A percentile compares a stretch with the other conserved stretches of the same genome.
These are phyloP conservation scores for Euwallacea fornicatus DNA, from an alignment of 1,140 invertebrate species.

Conservation along the genomic window DNA sequence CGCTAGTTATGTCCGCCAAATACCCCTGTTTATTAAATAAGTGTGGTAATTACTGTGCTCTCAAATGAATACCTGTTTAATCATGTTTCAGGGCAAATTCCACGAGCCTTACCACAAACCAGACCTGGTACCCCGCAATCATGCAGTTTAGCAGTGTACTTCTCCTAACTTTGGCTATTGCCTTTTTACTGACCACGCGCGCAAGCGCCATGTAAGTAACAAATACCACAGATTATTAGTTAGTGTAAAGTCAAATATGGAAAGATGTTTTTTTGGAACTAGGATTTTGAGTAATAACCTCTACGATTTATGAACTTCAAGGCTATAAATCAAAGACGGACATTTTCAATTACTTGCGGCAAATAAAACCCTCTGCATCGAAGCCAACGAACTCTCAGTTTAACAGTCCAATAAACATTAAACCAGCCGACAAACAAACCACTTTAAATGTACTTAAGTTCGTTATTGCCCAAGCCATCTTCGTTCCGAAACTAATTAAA, in stretches of 20 bases:
- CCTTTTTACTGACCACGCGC: background rate
- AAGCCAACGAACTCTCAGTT: background rate
- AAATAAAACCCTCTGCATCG: background rate
- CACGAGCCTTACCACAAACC: conserved; percentile 26
- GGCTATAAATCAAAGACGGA: background rate
- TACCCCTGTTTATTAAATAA: background rate
- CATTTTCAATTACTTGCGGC: background rate
- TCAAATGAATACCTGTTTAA: background rate
- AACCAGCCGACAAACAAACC: background rate
- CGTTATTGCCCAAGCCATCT: background rate
- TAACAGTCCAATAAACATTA: conserved; percentile 2
- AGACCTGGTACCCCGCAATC: background rate
- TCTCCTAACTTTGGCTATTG: background rate
- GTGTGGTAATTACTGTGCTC: background rate
- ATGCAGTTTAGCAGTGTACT: conserved; percentile 10
- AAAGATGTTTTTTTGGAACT: too few relatives aligned
- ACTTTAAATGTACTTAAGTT: conserved; percentile 9
- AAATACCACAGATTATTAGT: too few relatives aligned
- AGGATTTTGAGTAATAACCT: too few relatives aligned
- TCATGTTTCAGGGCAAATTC: conserved; percentile 17
- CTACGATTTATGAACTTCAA: too few relatives aligned
- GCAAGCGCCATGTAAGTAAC: conserved; percentile 15
- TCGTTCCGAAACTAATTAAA: background rate
- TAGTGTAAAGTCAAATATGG: too few relatives aligned
- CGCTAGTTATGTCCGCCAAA: too few relatives aligned